These are phyloP conservation scores for Petromus typicus DNA, from an alignment of 2,113 vertebrate genomes.

Conservation along the genomic window DNA sequence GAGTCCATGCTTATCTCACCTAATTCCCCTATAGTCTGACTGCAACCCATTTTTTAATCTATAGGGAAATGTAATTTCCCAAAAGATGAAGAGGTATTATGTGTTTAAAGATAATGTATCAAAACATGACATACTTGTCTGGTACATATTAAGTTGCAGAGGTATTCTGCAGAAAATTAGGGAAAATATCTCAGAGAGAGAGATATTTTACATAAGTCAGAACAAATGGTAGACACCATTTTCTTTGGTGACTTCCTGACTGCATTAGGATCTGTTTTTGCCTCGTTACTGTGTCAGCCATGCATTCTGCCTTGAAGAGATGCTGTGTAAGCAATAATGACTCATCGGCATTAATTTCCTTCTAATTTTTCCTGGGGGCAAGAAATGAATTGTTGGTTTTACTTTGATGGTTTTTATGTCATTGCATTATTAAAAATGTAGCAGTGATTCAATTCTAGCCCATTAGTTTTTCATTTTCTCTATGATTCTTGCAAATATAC, in stretches of 20 bases:
- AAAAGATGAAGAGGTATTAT: slow-evolving; percentile 58
- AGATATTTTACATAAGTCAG: slow-evolving; percentile 55
- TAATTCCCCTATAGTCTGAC: not conserved
- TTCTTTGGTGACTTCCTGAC: slow-evolving; percentile 50
- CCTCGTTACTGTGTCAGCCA: slow-evolving; percentile 59
- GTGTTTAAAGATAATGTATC: slow-evolving; percentile 44
- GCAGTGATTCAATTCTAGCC: slow-evolving; percentile 71
- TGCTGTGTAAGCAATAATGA: slow-evolving; percentile 73
- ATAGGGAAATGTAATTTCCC: slow-evolving; percentile 70
- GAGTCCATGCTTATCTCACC: not conserved
- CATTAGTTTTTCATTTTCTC: slow-evolving; percentile 69
- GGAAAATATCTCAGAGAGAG: not conserved
- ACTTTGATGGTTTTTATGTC: slow-evolving; percentile 76
- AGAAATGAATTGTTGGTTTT: slow-evolving; percentile 77
- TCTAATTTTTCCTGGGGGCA: slow-evolving; percentile 69
- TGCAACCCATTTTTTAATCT: slow-evolving; percentile 68
- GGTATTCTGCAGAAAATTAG: slow-evolving; percentile 36
- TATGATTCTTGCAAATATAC: slow-evolving; percentile 62
- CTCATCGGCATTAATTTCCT: slow-evolving; percentile 59
- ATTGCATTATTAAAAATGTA: slow-evolving; percentile 83
- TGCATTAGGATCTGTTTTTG: slow-evolving; percentile 63
- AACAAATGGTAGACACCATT: not conserved
- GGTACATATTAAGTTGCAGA: not conserved
- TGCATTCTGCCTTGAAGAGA: slow-evolving; percentile 53
- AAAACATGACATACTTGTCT: slow-evolving; percentile 3